These are phyloP conservation scores for human (Homo sapiens) DNA, from an alignment of 2,113 vertebrate species.

Conservation along the genomic window GRCh38 chr11:62135501-62136000, in stretches of 20 bases:
- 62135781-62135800: not conserved
- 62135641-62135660: not conserved
- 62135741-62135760: not conserved
- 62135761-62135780: not conserved
- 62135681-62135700: not conserved
- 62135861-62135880: no score
- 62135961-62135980: no score
- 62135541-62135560: not conserved
- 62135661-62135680: not conserved
- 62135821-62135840: no score
- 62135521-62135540: not conserved
- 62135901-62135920: no score
- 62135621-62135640: not conserved
- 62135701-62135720: not conserved
- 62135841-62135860: no score
- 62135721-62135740: not conserved
- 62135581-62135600: not conserved
- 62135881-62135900: no score
- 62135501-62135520: accelerated
- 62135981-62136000: no score
- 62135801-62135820: not conserved
- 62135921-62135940: no score
- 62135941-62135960: no score
- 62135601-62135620: not conserved
- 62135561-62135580: not conserved